phyloP scores from a whole-genome alignment of 2,888 invertebrate genomes.

The Aspidiotus rigidus region DNA sequence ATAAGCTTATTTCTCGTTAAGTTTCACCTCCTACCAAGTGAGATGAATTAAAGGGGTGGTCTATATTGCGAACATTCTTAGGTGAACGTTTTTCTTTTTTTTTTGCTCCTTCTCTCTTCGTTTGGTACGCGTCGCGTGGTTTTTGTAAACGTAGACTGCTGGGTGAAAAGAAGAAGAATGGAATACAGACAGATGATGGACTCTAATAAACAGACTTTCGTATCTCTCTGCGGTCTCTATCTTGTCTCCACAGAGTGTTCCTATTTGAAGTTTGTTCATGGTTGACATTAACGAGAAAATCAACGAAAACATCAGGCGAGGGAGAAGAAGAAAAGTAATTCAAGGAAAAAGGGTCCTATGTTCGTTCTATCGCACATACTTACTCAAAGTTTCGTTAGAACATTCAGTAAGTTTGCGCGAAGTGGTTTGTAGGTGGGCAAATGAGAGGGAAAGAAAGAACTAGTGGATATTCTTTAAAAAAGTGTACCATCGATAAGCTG shows the following conservation, averaged over 20 bases:
- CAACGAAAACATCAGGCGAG: background rate
- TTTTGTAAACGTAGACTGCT: background rate
- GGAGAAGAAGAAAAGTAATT: background rate
- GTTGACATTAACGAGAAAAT: conserved; percentile 4
- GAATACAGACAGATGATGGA: too few relatives aligned
- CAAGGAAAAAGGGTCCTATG: background rate
- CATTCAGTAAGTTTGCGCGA: background rate
- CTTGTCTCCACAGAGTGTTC: background rate
- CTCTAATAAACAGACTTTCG: background rate
- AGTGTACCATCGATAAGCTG: conserved; percentile 2
- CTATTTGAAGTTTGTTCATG: background rate
- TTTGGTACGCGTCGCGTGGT: background rate
- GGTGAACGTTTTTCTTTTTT: background rate
- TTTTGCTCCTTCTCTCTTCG: background rate
- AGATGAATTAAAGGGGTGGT: background rate
- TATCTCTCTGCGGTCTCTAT: background rate
- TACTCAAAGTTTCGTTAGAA: background rate
- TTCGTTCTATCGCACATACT: background rate
- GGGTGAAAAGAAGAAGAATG: too few relatives aligned
- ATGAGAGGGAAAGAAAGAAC: background rate
- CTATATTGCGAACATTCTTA: background rate
- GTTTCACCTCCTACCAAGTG: background rate
- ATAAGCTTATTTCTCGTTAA: background rate
- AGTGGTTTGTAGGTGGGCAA: background rate
- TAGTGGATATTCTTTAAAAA: conserved; percentile 1